These are phyloP conservation scores for Polymixis lichenea DNA, from an alignment of 2,888 invertebrate genomes.

Conservation along the genomic window DNA sequence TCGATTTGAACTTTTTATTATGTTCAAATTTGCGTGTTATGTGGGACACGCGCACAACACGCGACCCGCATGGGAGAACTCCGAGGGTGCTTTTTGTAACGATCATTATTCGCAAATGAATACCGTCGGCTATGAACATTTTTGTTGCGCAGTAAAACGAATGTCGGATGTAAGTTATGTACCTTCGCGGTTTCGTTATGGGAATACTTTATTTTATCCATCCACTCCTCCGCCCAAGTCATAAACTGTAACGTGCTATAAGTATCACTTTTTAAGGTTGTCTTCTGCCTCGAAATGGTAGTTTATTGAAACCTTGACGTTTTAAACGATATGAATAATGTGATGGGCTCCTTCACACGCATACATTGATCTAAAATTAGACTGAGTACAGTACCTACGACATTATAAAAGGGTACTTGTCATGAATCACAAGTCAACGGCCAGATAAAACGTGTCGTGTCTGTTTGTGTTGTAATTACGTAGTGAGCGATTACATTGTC, in stretches of 20 bases:
- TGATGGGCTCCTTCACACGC: slow-evolving; percentile 49
- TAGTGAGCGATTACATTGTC: slow-evolving; percentile 78
- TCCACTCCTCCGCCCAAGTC: slow-evolving; percentile 57
- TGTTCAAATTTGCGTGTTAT: slow-evolving; percentile 86
- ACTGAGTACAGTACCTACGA: slow-evolving; percentile 44
- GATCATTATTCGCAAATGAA: slow-evolving; percentile 80
- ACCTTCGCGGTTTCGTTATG: slow-evolving; percentile 72
- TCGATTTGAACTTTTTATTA: slow-evolving; percentile 81
- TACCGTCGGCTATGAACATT: slow-evolving; percentile 65
- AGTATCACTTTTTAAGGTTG: slow-evolving; percentile 50
- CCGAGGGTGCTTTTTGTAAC: slow-evolving; percentile 74
- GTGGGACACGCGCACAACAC: slow-evolving; percentile 87
- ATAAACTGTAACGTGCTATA: slow-evolving; percentile 56
- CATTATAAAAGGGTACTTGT: slow-evolving; percentile 59
- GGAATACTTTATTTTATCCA: slow-evolving; percentile 70
- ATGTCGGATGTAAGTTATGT: slow-evolving; percentile 69
- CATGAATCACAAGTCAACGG: slow-evolving; percentile 75
- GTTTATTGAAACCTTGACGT: slow-evolving; percentile 50
- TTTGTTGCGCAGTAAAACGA: slow-evolving; percentile 73
- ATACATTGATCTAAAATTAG: slow-evolving; percentile 62
- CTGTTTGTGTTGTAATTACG: slow-evolving; percentile 76
- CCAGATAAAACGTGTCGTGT: slow-evolving; percentile 74
- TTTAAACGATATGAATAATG: slow-evolving; percentile 55
- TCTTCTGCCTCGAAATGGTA: slow-evolving; percentile 41
- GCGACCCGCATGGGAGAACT: slow-evolving; percentile 85